These are phyloP conservation scores for Odontamblyopus rebecca DNA, from an alignment of 2,797 vertebrate species.

Conservation along the genomic window DNA sequence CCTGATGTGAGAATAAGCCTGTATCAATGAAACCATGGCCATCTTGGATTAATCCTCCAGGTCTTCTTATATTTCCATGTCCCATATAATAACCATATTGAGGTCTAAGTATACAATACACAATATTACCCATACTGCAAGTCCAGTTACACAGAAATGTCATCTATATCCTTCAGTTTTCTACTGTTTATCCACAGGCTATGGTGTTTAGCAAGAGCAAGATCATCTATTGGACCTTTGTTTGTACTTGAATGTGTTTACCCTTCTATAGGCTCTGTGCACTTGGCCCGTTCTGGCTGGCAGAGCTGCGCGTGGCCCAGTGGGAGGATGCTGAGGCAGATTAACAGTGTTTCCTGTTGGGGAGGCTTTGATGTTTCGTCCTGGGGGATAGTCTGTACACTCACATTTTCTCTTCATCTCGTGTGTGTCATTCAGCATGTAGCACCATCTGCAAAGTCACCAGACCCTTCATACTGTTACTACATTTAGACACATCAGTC, in stretches of 20 bases:
- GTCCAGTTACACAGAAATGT: not conserved
- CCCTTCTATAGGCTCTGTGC: constrained; percentile 48
- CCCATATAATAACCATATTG: too few relatives aligned
- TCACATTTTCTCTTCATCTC: constrained; percentile 70
- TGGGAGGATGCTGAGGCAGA: constrained; percentile 67
- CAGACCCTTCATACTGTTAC: constrained; percentile 52
- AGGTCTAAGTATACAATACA: not conserved
- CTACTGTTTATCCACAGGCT: not conserved
- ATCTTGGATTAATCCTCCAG: not conserved
- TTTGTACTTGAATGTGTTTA: constrained; percentile 52
- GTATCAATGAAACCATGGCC: not conserved
- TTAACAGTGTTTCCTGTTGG: constrained; percentile 75
- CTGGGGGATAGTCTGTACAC: constrained; percentile 61
- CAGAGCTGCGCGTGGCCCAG: constrained; percentile 58
- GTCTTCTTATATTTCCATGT: too few relatives aligned
- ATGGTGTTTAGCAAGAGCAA: not conserved
- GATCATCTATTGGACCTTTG: constrained; percentile 25
- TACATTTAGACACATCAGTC: constrained; percentile 52
- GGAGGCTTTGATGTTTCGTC: constrained; percentile 74
- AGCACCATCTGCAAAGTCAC: constrained; percentile 62
- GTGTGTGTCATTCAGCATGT: constrained; percentile 62
- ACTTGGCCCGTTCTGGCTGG: constrained; percentile 62
- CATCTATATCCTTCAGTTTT: not conserved
- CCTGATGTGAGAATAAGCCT: too few relatives aligned
- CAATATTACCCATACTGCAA: not conserved